These are phyloP conservation scores for Nanorana parkeri DNA, from an alignment of 2,113 vertebrate genomes.

Conservation along the genomic window DNA sequence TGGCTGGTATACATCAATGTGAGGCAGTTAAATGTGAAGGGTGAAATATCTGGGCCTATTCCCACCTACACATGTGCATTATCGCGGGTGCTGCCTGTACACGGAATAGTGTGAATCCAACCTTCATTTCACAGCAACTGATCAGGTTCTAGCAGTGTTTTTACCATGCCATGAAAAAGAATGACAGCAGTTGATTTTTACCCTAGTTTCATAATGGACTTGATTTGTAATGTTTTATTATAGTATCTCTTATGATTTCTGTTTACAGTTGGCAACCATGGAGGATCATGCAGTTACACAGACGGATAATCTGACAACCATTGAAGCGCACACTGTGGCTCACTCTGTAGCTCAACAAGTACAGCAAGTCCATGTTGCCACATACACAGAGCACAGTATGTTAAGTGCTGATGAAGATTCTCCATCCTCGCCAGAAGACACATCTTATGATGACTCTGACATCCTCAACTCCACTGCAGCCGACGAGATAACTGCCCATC, in stretches of 20 bases:
- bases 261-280: conserved; percentile 76
- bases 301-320: conserved; percentile 94
- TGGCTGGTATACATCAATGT: too few relatives aligned
- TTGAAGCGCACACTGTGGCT: conserved; percentile 79
- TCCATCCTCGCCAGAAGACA: conserved; percentile 93
- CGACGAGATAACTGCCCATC: conserved; percentile 94
- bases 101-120: too few relatives aligned
- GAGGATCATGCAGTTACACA: conserved; percentile 90
- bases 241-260: not conserved
- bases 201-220: too few relatives aligned
- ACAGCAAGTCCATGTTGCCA: conserved; percentile 91
- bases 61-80: too few relatives aligned
- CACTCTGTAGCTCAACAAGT: conserved; percentile 87
- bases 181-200: too few relatives aligned
- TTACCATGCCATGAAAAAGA: too few relatives aligned
- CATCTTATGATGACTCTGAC: conserved; percentile 94
- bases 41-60: too few relatives aligned
- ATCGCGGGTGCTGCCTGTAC: too few relatives aligned
- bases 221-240: not conserved
- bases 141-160: too few relatives aligned
- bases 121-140: too few relatives aligned
- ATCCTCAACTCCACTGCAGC: conserved; percentile 95
- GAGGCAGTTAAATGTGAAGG: too few relatives aligned
- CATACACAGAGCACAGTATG: conserved; percentile 92
- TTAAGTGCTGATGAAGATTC: conserved; percentile 96